phyloP scores from a whole-genome alignment of 2,113 vertebrate genomes.

The Bubo bubo region DNA sequence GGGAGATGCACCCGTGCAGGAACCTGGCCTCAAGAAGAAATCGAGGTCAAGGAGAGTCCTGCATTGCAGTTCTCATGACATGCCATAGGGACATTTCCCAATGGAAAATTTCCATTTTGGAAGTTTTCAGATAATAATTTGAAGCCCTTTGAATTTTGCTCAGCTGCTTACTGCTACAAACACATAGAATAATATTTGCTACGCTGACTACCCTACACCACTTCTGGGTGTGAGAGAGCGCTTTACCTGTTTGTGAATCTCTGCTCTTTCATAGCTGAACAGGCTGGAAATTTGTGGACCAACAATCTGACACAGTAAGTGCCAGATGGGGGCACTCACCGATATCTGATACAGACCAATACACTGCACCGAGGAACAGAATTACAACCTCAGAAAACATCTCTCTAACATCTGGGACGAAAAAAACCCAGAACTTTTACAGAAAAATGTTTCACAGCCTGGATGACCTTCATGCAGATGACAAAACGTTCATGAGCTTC shows the following conservation, averaged over 20 bases:
- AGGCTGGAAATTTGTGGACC: neutral
- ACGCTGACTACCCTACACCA: neutral
- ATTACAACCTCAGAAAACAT: neutral
- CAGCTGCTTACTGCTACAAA: neutral
- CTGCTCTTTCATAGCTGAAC: neutral
- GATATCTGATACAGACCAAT: neutral
- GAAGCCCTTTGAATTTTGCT: neutral
- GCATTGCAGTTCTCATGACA: accelerated
- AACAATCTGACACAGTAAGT: too few species aligned
- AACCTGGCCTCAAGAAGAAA: neutral
- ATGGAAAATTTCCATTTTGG: accelerated
- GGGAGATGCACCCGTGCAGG: accelerated
- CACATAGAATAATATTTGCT: neutral
- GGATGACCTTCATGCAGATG: neutral
- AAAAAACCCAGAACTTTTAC: neutral
- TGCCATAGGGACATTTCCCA: neutral
- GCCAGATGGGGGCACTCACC: neutral
- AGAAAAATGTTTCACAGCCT: neutral
- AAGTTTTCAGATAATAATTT: neutral
- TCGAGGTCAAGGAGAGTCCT: accelerated
- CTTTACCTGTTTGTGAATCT: neutral
- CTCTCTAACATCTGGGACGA: neutral
- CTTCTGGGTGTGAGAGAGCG: neutral
- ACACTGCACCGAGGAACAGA: neutral
- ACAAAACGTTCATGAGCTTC: neutral